Percentiles rank a stretch among this genome's conserved stretches.
Evolutionary conservation across 2,113 vertebrate species (phyloP).

Genomic region (Lota lota): DNA sequence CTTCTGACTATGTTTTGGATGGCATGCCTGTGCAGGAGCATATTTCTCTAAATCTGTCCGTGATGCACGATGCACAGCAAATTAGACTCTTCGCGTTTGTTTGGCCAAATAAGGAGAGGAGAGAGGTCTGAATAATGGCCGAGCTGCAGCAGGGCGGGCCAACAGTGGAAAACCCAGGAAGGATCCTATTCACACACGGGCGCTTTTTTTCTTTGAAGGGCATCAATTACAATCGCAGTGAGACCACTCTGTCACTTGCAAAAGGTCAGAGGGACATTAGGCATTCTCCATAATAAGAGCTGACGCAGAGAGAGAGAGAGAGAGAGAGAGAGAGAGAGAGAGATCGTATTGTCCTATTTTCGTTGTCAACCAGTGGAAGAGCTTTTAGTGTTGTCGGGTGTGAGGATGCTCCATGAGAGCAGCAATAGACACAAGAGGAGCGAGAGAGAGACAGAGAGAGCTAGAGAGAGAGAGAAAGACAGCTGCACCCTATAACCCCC

Average conservation of each 20-base stretch:
- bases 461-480: no score
- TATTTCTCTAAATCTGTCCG: slow-evolving; percentile 22
- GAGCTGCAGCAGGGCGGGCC: slow-evolving; percentile 20
- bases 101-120: slow-evolving; percentile 60
- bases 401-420: background rate
- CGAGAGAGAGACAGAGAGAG: no score
- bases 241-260: background rate
- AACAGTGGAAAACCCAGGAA: slow-evolving; percentile 12
- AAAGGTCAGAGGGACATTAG: background rate
- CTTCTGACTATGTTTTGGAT: slow-evolving; percentile 2
- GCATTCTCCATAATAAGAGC: slow-evolving; percentile 13
- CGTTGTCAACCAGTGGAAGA: slow-evolving; percentile 8
- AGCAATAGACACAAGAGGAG: no score
- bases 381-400: background rate
- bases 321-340: background rate
- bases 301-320: background rate
- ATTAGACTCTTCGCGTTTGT: slow-evolving; percentile 37
- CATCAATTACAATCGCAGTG: slow-evolving; percentile 8
- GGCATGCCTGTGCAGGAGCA: slow-evolving; percentile 7
- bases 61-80: slow-evolving; percentile 26
- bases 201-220: slow-evolving; percentile 13
- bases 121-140: slow-evolving; percentile 33
- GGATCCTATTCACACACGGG: slow-evolving; percentile 15
- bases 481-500: no score
- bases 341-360: slow-evolving; percentile 32